These are phyloP conservation scores for Drosophila suboccidentalis DNA, from an alignment of 2,888 invertebrate species.

Conservation along the genomic window DNA sequence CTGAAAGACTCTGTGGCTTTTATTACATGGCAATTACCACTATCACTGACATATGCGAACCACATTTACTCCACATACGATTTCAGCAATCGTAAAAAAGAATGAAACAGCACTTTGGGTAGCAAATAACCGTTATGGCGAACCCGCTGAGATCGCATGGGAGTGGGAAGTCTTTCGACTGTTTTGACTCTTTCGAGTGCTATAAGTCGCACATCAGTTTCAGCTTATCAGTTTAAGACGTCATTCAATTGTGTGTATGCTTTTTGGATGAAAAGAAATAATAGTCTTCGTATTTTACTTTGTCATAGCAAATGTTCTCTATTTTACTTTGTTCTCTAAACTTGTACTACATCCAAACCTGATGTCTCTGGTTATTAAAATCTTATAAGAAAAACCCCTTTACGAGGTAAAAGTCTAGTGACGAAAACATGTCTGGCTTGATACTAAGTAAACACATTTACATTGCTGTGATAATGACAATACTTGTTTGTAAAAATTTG, in stretches of 20 bases:
- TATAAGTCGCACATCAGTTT: conserved; percentile 2
- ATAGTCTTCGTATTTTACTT: neutral
- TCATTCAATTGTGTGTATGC: neutral
- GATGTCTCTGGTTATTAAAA: no score
- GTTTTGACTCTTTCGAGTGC: neutral
- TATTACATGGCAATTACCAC: conserved; percentile 77
- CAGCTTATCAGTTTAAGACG: conserved; percentile 6
- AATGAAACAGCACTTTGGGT: conserved; percentile 65
- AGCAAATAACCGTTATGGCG: conserved; percentile 56
- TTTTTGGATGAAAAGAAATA: neutral
- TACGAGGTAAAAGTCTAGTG: no score
- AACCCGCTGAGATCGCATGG: conserved; percentile 12
- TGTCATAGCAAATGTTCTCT: neutral
- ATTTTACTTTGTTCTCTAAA: neutral
- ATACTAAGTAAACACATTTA: no score
- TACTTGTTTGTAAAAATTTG: no score
- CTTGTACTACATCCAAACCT: no score
- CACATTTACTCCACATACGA: conserved; percentile 45
- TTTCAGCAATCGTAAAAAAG: conserved; percentile 59
- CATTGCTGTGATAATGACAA: no score
- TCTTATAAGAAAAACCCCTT: no score
- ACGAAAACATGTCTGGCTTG: no score
- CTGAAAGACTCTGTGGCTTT: conserved; percentile 45
- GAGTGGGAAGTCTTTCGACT: neutral
- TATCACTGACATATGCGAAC: conserved; percentile 64